Evolutionary conservation across 2,797 vertebrate genomes (phyloP).

Genomic region (Cryptoprocta ferox): DNA sequence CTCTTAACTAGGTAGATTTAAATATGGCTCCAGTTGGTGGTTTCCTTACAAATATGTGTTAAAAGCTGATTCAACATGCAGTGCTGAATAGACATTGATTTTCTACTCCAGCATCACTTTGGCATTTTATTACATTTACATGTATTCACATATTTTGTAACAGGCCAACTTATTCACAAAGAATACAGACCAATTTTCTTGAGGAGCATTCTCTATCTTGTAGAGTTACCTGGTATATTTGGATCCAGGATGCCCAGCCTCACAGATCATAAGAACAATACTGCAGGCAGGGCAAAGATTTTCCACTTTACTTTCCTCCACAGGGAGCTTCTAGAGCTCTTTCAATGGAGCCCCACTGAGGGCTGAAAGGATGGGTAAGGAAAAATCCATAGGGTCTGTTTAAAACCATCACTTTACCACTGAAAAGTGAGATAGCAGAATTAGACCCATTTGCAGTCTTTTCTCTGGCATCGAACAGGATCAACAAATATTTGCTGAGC

Average conservation of each 20-base stretch:
- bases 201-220: background rate
- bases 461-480: background rate
- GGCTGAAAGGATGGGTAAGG: background rate
- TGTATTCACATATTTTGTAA: slow-evolving; percentile 56
- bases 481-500: background rate
- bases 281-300: background rate
- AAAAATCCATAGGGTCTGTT: background rate
- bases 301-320: background rate
- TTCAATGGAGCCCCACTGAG: too few species aligned
- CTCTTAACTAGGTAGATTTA: slow-evolving; percentile 55
- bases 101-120: slow-evolving; percentile 50
- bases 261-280: background rate
- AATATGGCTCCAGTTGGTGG: background rate
- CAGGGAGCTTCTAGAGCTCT: background rate
- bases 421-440: background rate
- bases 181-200: background rate
- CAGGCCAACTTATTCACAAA: slow-evolving; percentile 44
- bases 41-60: slow-evolving; percentile 51
- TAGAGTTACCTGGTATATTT: background rate
- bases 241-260: background rate
- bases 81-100: slow-evolving; percentile 64
- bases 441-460: background rate
- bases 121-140: slow-evolving; percentile 65
- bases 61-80: slow-evolving; percentile 51
- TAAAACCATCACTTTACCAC: background rate